Evolutionary conservation across 2,113 vertebrate genomes (phyloP).

Genomic region (Sinocyclocheilus rhinocerous): DNA sequence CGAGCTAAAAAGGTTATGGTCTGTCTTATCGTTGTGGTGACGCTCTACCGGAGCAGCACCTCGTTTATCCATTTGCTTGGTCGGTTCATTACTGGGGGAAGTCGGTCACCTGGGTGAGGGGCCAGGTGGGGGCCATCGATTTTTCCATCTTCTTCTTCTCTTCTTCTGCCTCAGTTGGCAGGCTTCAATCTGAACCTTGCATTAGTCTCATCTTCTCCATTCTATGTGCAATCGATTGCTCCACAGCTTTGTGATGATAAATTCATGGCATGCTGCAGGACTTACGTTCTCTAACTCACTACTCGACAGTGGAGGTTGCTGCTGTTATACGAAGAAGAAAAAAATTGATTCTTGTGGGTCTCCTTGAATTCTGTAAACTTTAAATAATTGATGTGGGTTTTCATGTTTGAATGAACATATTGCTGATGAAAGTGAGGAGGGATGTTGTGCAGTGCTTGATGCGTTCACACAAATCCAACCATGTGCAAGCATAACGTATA

Average conservation of each 20-base stretch:
- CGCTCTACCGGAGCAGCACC: neutral
- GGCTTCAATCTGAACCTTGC: conserved; percentile 55
- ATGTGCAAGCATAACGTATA: neutral
- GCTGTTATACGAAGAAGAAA: conserved; percentile 20
- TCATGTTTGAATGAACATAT: conserved; percentile 20
- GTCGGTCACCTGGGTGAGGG: conserved; percentile 55
- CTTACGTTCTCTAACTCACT: conserved; percentile 61
- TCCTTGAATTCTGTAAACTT: conserved; percentile 27
- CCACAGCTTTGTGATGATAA: conserved; percentile 63
- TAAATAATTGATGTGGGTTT: conserved; percentile 51
- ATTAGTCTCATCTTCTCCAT: conserved; percentile 66
- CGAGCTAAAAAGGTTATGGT: neutral
- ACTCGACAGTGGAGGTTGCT: conserved; percentile 61
- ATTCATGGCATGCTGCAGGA: conserved; percentile 61
- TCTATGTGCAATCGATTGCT: conserved; percentile 66
- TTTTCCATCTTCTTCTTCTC: conserved; percentile 57
- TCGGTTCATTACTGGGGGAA: conserved; percentile 40
- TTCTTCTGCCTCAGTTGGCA: conserved; percentile 52
- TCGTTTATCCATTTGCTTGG: conserved; percentile 12
- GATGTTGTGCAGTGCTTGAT: conserved; percentile 22
- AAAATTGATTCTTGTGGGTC: conserved; percentile 55
- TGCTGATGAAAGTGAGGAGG: conserved; percentile 10
- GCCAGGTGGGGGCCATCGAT: conserved; percentile 54
- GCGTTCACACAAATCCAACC: neutral
- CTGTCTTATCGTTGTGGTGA: neutral